A percentile compares a stretch with the other conserved stretches of the same genome.
These are phyloP conservation scores for Madoqua kirkii DNA, from an alignment of 2,113 vertebrate species.

Conservation along the genomic window DNA sequence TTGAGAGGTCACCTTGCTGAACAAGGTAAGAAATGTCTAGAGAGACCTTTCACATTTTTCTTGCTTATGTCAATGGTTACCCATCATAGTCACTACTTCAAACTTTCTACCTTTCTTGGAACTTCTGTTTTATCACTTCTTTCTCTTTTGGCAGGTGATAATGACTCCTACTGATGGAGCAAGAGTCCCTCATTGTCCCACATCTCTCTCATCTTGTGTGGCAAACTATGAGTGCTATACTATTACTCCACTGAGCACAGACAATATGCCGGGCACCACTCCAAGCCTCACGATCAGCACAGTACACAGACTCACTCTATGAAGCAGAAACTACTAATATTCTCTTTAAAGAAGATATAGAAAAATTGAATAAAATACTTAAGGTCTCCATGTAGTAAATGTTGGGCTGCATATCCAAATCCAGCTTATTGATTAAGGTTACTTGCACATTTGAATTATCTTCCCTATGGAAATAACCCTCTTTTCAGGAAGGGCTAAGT, in stretches of 20 bases:
- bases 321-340: not conserved
- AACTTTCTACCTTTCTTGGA: not conserved
- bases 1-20: not conserved
- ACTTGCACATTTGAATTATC: not conserved
- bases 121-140: not conserved
- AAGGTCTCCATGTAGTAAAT: not conserved
- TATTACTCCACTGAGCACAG: not conserved
- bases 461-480: not conserved
- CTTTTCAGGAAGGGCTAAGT: not conserved
- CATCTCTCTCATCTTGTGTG: not conserved
- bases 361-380: not conserved
- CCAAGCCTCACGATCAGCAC: not conserved
- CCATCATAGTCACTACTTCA: not conserved
- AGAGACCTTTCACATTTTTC: not conserved
- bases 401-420: not conserved
- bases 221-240: not conserved
- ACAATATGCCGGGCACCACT: not conserved
- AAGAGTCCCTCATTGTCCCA: not conserved
- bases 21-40: not conserved
- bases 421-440: not conserved
- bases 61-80: not conserved
- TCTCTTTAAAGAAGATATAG: not conserved
- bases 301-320: not conserved
- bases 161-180: not conserved
- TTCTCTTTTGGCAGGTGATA: not conserved